These are phyloP conservation scores for Bambusicola thoracicus DNA, from an alignment of 2,113 vertebrate species.

Conservation along the genomic window DNA sequence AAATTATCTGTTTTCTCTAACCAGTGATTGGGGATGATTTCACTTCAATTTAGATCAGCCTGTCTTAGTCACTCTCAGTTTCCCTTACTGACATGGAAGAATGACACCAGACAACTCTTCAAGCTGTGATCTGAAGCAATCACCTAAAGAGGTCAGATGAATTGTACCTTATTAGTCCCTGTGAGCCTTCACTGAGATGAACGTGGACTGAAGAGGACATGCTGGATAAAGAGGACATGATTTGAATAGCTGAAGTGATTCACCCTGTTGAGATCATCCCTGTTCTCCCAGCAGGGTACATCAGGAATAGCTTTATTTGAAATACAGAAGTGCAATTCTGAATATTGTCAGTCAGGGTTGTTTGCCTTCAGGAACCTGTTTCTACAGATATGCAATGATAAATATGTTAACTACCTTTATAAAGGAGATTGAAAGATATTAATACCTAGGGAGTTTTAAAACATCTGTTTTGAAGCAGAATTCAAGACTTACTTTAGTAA, in stretches of 20 bases:
- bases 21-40: not conserved
- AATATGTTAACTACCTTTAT: rapidly evolving
- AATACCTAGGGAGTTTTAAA: not conserved
- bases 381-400: not conserved
- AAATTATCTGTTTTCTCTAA: not conserved
- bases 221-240: rapidly evolving
- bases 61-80: not conserved
- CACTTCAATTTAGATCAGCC: not conserved
- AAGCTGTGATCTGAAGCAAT: not conserved
- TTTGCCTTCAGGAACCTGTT: not conserved
- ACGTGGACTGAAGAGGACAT: rapidly evolving
- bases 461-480: not conserved
- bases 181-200: not conserved
- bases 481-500: conserved; percentile 14
- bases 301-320: not conserved
- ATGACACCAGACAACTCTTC: not conserved
- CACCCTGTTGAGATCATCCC: not conserved
- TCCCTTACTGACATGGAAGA: not conserved
- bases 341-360: not conserved
- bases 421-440: not conserved
- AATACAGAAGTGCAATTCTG: not conserved
- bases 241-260: not conserved
- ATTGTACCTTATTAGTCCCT: not conserved
- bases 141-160: not conserved
- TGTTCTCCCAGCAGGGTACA: rapidly evolving